These are phyloP conservation scores for Danionella dracula DNA, from an alignment of 2,797 vertebrate species.

Conservation along the genomic window DNA sequence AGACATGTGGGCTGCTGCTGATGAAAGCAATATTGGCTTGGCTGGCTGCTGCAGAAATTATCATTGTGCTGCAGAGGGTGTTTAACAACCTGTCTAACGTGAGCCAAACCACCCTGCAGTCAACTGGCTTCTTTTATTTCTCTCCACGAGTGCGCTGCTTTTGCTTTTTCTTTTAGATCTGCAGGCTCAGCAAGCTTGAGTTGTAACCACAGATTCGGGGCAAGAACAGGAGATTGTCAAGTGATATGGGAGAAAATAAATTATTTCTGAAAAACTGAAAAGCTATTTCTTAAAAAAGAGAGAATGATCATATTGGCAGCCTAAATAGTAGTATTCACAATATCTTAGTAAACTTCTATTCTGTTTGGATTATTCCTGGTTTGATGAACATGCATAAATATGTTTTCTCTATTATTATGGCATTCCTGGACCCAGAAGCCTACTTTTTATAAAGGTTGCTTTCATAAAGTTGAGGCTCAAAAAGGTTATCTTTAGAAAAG, in stretches of 20 bases:
- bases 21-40: conserved; percentile 28
- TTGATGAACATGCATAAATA: no score
- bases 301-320: no score
- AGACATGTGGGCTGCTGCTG: conserved; percentile 4
- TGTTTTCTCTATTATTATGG: no score
- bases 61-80: conserved; percentile 5
- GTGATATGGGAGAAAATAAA: no score
- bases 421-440: neutral
- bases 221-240: no score
- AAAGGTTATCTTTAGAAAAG: neutral
- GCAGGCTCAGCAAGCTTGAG: neutral
- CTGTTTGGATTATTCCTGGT: no score
- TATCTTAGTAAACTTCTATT: no score
- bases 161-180: neutral
- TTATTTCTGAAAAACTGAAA: no score
- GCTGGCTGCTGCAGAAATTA: conserved; percentile 15
- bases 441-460: neutral
- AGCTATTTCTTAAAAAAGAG: no score
- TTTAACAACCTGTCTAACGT: conserved; percentile 25
- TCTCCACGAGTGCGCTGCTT: neutral
- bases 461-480: neutral
- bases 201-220: no score
- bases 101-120: conserved; percentile 8
- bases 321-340: no score
- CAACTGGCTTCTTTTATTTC: conserved; percentile 5